phyloP scores from a whole-genome alignment of 2,888 invertebrate genomes.

The Stramonita haemastoma region DNA sequence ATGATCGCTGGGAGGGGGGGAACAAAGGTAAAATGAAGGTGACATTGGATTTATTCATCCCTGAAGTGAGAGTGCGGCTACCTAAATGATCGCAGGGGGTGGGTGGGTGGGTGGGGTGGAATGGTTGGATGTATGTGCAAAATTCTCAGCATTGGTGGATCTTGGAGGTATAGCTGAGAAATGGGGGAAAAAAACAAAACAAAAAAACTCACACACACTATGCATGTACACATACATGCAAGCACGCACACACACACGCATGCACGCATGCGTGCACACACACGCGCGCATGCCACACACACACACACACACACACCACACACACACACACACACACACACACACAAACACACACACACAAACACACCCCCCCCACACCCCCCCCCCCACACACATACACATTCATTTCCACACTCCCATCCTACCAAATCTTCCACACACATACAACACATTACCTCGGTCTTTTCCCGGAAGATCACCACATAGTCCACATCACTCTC shows the following conservation, averaged over 20 bases:
- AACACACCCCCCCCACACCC: not conserved
- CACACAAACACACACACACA: not conserved
- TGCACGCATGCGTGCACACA: not conserved
- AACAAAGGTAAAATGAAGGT: not conserved
- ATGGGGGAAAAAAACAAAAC: not conserved
- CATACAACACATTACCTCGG: constrained; percentile 55
- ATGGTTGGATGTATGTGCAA: too few species aligned
- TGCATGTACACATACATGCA: not conserved
- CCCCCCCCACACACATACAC: not conserved
- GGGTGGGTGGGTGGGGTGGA: too few species aligned
- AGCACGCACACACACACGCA: not conserved
- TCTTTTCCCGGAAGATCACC: constrained; percentile 66
- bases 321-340: constrained; percentile 6
- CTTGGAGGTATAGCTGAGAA: too few species aligned
- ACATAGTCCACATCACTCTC: constrained; percentile 72
- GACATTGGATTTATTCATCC: too few species aligned
- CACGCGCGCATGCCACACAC: not conserved
- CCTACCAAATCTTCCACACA: not conserved
- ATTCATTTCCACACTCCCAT: not conserved
- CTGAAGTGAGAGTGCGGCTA: too few species aligned
- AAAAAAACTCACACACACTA: not conserved
- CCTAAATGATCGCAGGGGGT: too few species aligned
- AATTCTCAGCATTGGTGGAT: too few species aligned
- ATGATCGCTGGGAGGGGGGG: too few species aligned
- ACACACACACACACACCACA: not conserved